Evolutionary conservation across 2,113 vertebrate species (phyloP).

Genomic region (Zosterops hypoxanthus): DNA sequence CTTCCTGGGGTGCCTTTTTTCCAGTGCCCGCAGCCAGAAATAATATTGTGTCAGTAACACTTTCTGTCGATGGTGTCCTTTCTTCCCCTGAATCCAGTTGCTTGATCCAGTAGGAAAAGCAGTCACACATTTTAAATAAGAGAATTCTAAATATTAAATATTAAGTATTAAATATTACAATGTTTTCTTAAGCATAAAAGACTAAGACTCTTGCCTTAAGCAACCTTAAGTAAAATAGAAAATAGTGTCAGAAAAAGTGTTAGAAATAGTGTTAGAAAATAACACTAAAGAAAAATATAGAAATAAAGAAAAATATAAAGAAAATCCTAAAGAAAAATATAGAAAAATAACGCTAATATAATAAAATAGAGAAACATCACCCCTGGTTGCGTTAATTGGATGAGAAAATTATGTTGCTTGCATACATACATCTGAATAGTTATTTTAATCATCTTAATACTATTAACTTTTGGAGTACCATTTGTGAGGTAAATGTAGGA

Average conservation of each 20-base stretch:
- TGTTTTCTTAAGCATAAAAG: background rate
- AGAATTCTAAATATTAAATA: background rate
- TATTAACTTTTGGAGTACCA: background rate
- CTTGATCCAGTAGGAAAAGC: background rate
- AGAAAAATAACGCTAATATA: background rate
- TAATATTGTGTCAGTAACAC: background rate
- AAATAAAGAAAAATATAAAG: background rate
- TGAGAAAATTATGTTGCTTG: background rate
- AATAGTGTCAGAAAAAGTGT: background rate
- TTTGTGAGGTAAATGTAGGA: background rate
- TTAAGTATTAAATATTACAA: too few relatives aligned
- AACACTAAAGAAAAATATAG: too few relatives aligned
- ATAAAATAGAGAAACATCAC: background rate
- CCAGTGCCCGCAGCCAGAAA: fast-evolving
- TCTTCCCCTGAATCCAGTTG: background rate
- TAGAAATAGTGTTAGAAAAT: too few relatives aligned
- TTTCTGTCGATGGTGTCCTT: fast-evolving
- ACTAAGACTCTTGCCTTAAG: background rate
- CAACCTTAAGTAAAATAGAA: background rate
- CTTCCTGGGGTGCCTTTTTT: background rate
- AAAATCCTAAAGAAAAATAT: too few relatives aligned
- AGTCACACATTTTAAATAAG: background rate
- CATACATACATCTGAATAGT: background rate
- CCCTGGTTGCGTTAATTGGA: background rate
- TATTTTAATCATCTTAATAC: background rate